phyloP scores from a whole-genome alignment of 1,140 invertebrate species.

The Drosophila virilis region DNA sequence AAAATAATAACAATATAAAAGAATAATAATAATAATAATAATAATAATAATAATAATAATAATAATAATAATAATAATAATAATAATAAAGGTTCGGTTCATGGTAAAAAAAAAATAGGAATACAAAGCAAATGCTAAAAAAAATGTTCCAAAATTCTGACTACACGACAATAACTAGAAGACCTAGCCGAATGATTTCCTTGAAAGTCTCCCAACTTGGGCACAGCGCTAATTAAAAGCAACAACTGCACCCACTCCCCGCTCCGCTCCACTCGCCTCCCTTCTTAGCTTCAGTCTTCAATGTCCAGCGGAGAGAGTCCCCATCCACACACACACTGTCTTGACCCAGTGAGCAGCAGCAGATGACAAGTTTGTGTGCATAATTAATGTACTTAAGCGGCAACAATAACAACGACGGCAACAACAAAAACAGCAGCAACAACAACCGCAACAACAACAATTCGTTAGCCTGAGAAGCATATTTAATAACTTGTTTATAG shows the following conservation, averaged over 20 bases:
- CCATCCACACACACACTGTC: conserved; percentile 4
- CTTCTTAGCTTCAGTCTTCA: background rate
- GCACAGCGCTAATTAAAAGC: too few relatives aligned
- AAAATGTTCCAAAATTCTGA: too few relatives aligned
- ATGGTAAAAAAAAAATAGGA: too few relatives aligned
- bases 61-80: too few relatives aligned
- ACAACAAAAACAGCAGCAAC: background rate
- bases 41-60: too few relatives aligned
- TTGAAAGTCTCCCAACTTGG: too few relatives aligned
- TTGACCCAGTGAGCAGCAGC: conserved; percentile 40
- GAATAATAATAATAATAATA: too few relatives aligned
- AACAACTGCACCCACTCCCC: background rate
- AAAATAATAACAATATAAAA: too few relatives aligned
- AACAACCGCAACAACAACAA: background rate
- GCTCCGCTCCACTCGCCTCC: background rate
- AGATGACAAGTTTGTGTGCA: conserved; percentile 49
- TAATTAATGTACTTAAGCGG: conserved; percentile 71
- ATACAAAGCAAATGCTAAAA: too few relatives aligned
- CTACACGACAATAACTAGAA: too few relatives aligned
- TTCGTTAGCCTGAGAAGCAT: background rate
- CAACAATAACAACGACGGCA: conserved; percentile 11
- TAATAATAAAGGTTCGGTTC: too few relatives aligned
- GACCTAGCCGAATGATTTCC: too few relatives aligned
- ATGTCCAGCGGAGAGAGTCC: background rate
- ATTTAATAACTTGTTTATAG: conserved; percentile 53